Evolutionary conservation across 1,140 invertebrate species (phyloP).

Genomic region (Danaus plexippus): DNA sequence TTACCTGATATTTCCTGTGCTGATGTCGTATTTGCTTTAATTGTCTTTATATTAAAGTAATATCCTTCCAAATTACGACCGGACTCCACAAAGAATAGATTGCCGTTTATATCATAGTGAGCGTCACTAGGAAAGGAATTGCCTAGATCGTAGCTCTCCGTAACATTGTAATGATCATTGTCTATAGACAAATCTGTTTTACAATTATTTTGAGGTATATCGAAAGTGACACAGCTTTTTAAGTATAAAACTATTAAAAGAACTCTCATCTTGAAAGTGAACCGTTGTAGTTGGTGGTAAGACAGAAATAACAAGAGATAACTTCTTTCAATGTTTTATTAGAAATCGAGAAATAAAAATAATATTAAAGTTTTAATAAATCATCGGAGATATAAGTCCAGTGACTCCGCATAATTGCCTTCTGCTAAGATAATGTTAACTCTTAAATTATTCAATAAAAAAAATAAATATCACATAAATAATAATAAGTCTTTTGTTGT

Average conservation of each 20-base stretch:
- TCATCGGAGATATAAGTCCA: slow-evolving; percentile 14
- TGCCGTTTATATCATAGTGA: slow-evolving; percentile 45
- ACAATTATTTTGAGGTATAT: slow-evolving; percentile 37
- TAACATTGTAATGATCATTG: slow-evolving; percentile 36
- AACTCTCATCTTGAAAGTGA: slow-evolving; percentile 8
- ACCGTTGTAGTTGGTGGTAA: too few relatives aligned
- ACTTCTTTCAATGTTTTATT: slow-evolving; percentile 1
- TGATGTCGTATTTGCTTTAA: slow-evolving; percentile 30
- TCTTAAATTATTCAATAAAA: too few relatives aligned
- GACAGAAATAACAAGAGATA: too few relatives aligned
- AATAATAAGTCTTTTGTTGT: too few relatives aligned
- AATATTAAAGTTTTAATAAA: slow-evolving; percentile 15
- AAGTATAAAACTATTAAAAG: slow-evolving; percentile 15
- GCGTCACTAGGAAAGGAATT: slow-evolving; percentile 46
- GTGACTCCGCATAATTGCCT: slow-evolving; percentile 3
- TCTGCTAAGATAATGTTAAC: too few relatives aligned
- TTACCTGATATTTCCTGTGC: slow-evolving; percentile 43
- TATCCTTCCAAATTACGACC: slow-evolving; percentile 36
- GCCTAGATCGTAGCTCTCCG: slow-evolving; percentile 32
- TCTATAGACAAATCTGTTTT: slow-evolving; percentile 41
- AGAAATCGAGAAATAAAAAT: slow-evolving; percentile 7
- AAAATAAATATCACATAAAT: too few relatives aligned
- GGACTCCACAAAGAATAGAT: slow-evolving; percentile 50
- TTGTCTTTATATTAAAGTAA: slow-evolving; percentile 42
- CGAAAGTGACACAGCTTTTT: slow-evolving; percentile 33